Evolutionary conservation across 2,113 vertebrate genomes (phyloP), one percentile per base, ranked within the genome.

Genomic region (Limnothrissa miodon): DNA sequence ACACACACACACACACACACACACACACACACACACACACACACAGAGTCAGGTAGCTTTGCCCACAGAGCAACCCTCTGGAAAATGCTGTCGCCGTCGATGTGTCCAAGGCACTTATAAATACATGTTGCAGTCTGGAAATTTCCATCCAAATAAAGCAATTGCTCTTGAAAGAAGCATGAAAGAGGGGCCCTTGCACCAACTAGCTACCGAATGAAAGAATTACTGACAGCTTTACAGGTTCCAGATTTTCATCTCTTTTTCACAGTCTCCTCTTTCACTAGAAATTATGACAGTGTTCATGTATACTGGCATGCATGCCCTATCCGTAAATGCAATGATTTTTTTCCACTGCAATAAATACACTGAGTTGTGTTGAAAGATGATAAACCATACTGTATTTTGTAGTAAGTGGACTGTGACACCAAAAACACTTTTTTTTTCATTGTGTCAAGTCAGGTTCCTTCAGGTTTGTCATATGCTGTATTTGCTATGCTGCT

Each of bases 121-220:
- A 80, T 66, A 80, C 23, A 39, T 25, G 78, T 79, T 62, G 39
- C 39, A 45, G 78, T 66, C 45, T 66, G 78, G 83, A 83, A 83
- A 80, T 83, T 83, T 83, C 78, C 83, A 83, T 33, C 80, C 66
- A 74, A 74, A 74, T 74, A 74, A 74, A 74, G 66, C 66, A 74
- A 74, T 74, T 74, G 66, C 66, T 74, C 66, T 17, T 74, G 66
- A 74, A 74, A 74, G 66, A 36, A 74, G 66, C 66, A 36, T 74
- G 66, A 74, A 74, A 74, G 25, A 74, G 66, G 13, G 66, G 33
- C 66, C 29, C 29, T 11, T 11, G 9, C 29, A 29, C 66, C 66
- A 74, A 29, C 29, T 74, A 36, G 66, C 33, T 74, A 36, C 66
- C 66, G 66, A 74, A 74, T 74, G 66, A 74, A 74, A 74, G 66